Percentiles rank a stretch among this genome's conserved stretches.
These are phyloP conservation scores for Neogale vison DNA, from an alignment of 2,113 vertebrate species.

Conservation along the genomic window DNA sequence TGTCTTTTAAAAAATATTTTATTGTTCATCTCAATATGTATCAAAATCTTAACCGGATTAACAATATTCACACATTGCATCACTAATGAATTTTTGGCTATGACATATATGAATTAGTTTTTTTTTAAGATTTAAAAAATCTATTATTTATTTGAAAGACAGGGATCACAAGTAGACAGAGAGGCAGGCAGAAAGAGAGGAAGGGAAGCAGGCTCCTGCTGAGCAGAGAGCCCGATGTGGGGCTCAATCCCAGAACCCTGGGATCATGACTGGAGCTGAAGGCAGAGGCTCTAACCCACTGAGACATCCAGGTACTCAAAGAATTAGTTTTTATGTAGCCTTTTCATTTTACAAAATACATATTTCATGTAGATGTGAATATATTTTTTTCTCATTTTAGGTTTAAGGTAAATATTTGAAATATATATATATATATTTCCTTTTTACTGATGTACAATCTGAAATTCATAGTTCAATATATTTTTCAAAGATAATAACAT, in stretches of 20 bases:
- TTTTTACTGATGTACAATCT: not conserved
- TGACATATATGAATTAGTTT: not conserved
- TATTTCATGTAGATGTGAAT: not conserved
- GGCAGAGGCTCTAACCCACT: too few species aligned
- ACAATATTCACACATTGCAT: not conserved
- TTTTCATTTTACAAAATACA: not conserved
- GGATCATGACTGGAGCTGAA: too few species aligned
- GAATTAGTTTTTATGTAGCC: not conserved
- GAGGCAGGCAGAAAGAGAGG: too few species aligned
- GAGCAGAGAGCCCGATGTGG: too few species aligned
- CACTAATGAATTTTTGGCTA: not conserved
- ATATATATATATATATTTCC: not conserved
- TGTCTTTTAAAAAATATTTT: not conserved
- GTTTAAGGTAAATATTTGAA: not conserved
- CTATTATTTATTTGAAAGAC: too few species aligned
- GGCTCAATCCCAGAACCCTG: too few species aligned
- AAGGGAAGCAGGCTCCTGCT: too few species aligned
- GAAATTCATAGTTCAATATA: not conserved
- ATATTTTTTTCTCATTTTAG: not conserved
- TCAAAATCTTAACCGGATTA: not conserved
- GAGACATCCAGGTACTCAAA: too few species aligned
- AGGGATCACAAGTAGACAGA: too few species aligned
- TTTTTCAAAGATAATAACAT: too few species aligned
- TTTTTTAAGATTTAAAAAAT: too few species aligned
- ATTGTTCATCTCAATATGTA: not conserved